Percentiles rank a stretch among this genome's conserved stretches.
Conservation (phyloP, 2,888 invertebrate species). For the Alloplasta piceator region DNA sequence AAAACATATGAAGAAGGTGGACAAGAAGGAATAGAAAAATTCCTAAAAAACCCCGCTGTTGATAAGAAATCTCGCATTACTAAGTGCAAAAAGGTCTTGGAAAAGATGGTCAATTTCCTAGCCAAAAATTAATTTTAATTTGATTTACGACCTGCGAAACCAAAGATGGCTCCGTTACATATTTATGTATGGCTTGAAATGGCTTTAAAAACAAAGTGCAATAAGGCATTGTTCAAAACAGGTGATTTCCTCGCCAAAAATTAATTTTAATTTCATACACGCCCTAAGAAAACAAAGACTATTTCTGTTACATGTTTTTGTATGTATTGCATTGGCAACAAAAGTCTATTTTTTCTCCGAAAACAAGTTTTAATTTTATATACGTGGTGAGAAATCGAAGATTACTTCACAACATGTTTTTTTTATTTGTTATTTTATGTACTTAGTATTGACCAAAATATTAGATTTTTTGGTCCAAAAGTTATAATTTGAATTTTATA, state of each 20-base stretch:
- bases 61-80: conserved; percentile 17
- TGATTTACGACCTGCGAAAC: background rate
- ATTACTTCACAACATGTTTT: no score
- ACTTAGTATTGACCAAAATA: no score
- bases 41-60: background rate
- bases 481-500: no score
- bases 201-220: background rate
- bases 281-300: background rate
- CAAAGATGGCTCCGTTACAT: no score
- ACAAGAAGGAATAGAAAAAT: conserved; percentile 5
- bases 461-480: no score
- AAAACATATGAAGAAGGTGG: background rate
- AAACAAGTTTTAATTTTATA: background rate
- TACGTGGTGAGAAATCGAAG: background rate
- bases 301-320: no score
- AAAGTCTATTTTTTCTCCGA: background rate
- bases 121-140: conserved; percentile 1
- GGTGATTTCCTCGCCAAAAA: background rate
- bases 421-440: no score
- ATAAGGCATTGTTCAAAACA: conserved; percentile 1
- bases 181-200: no score
- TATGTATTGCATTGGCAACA: background rate
- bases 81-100: conserved; percentile 10
- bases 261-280: background rate
- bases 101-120: conserved; percentile 1